Evolutionary conservation across 2,888 invertebrate species (phyloP).

Genomic region (Nymphalis urticae): DNA sequence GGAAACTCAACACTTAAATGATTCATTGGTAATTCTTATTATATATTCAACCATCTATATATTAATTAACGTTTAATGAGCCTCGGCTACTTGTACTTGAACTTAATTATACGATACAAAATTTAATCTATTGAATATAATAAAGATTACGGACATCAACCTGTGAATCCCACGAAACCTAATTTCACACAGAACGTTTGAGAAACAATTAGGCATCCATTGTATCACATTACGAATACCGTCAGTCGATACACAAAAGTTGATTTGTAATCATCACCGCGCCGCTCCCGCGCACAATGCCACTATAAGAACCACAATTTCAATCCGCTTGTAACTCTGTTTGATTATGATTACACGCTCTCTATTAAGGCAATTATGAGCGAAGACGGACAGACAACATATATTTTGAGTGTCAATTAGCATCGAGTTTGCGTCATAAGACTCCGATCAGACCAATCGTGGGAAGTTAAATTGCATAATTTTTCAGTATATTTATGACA

Average conservation of each 20-base stretch:
- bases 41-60: neutral
- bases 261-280: slow-evolving; percentile 59
- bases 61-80: slow-evolving; percentile 9
- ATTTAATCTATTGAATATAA: slow-evolving; percentile 15
- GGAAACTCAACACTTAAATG: neutral
- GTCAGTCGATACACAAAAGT: slow-evolving; percentile 51
- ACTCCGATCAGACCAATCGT: slow-evolving; percentile 45
- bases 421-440: slow-evolving; percentile 52
- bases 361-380: slow-evolving; percentile 74
- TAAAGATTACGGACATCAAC: slow-evolving; percentile 9
- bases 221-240: slow-evolving; percentile 49
- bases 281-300: slow-evolving; percentile 50
- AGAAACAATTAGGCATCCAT: slow-evolving; percentile 60
- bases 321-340: slow-evolving; percentile 69
- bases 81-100: neutral
- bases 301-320: slow-evolving; percentile 59
- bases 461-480: slow-evolving; percentile 44
- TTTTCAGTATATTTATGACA: slow-evolving; percentile 7
- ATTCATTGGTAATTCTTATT: neutral
- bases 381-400: slow-evolving; percentile 54
- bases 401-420: slow-evolving; percentile 65
- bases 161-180: slow-evolving; percentile 31
- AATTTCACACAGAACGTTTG: slow-evolving; percentile 52
- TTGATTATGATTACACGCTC: slow-evolving; percentile 70
- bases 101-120: slow-evolving; percentile 9